A percentile compares a stretch with the other conserved stretches of the same genome.
Evolutionary conservation across 2,888 invertebrate species (phyloP).

Genomic region (Pterobdella sp.): DNA sequence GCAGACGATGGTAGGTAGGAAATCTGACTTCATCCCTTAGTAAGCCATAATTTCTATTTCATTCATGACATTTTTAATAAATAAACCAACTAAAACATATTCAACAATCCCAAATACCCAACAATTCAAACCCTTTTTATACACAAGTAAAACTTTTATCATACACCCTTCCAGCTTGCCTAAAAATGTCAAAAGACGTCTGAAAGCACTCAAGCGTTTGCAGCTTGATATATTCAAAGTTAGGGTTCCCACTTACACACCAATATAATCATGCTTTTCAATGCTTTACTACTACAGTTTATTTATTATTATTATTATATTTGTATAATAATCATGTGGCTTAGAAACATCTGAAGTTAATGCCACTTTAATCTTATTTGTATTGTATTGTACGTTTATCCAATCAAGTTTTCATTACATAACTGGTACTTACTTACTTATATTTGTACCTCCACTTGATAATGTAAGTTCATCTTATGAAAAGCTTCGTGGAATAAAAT

Average conservation of each 20-base stretch:
- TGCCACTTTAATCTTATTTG: too few relatives aligned
- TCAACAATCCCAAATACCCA: neutral
- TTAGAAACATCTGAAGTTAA: too few relatives aligned
- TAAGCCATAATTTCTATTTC: neutral
- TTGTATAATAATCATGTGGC: too few relatives aligned
- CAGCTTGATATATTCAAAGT: slow-evolving; percentile 28
- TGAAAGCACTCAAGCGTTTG: slow-evolving; percentile 30
- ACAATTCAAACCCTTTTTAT: neutral
- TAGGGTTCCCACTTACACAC: too few relatives aligned
- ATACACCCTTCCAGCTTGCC: slow-evolving; percentile 24
- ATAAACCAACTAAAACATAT: neutral
- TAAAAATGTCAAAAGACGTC: slow-evolving; percentile 22
- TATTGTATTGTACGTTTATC: too few relatives aligned
- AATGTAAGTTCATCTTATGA: too few relatives aligned
- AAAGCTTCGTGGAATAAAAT: too few relatives aligned
- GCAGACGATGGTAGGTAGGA: slow-evolving; percentile 22
- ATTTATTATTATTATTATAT: neutral
- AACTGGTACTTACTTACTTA: too few relatives aligned
- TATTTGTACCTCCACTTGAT: too few relatives aligned
- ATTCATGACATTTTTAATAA: neutral
- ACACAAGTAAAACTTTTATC: neutral
- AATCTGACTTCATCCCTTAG: slow-evolving; percentile 29
- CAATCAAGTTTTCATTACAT: too few relatives aligned
- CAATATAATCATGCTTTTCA: neutral
- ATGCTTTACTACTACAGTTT: neutral